Conservation (phyloP, 2,888 invertebrate species). For the Rhogogaster chlorosoma region DNA sequence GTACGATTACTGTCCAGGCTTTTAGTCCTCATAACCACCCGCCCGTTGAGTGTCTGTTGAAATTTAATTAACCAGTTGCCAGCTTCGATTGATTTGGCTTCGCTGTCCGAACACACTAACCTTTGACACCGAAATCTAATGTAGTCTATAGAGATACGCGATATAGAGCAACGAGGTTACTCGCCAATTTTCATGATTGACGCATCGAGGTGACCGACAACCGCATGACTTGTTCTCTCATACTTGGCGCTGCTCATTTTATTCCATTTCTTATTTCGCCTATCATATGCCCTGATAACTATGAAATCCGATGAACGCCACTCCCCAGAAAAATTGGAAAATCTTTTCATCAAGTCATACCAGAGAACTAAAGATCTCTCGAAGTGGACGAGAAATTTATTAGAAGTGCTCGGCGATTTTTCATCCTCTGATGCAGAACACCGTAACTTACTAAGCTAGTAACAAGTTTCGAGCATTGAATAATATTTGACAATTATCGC, state of each 20-base stretch:
- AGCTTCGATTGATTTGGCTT: conserved; percentile 53
- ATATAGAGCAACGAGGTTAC: conserved; percentile 40
- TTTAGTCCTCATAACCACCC: conserved; percentile 39
- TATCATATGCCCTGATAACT: not conserved
- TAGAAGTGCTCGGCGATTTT: not conserved
- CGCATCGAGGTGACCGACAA: conserved; percentile 37
- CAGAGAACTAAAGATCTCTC: not conserved
- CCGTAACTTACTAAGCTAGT: not conserved
- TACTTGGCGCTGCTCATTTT: conserved; percentile 9
- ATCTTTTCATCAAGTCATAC: not conserved
- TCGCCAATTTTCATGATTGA: conserved; percentile 46
- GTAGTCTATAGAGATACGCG: conserved; percentile 49
- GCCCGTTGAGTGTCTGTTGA: conserved; percentile 40
- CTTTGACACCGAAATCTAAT: conserved; percentile 55
- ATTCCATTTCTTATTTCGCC: not conserved
- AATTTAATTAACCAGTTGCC: conserved; percentile 53
- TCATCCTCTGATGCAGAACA: not conserved
- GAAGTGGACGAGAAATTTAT: not conserved
- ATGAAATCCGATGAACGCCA: not conserved
- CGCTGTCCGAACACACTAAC: conserved; percentile 46
- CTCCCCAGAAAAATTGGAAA: not conserved
- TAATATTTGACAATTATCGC: not conserved
- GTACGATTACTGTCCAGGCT: conserved; percentile 33
- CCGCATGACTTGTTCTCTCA: not conserved
- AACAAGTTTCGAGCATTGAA: not conserved